phyloP scores from a whole-genome alignment of 53 echinoderm and acorn worm species.

The Echinometra lucunter region DNA sequence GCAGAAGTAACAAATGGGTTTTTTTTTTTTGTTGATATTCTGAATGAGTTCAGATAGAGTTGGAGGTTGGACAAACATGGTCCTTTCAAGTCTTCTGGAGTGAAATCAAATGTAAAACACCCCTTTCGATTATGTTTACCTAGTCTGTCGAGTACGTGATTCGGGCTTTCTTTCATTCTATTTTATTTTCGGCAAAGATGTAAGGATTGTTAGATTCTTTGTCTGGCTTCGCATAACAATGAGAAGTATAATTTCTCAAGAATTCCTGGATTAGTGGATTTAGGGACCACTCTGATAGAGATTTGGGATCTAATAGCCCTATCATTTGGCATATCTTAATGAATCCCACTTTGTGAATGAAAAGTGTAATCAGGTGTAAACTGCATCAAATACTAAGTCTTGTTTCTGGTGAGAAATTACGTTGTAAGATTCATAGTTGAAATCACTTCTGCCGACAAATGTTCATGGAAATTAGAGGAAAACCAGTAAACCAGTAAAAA shows the following conservation, averaged over 20 bases:
- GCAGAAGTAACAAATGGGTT: slow-evolving; percentile 32
- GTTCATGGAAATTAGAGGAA: too few relatives aligned
- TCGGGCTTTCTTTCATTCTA: background rate
- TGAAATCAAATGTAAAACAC: slow-evolving; percentile 32
- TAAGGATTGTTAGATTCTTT: background rate
- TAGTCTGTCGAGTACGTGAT: background rate
- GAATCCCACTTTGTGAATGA: background rate
- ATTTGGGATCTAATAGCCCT: background rate
- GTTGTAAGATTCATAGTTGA: too few relatives aligned
- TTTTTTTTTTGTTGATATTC: background rate
- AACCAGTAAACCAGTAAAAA: too few relatives aligned
- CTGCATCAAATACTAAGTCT: background rate
- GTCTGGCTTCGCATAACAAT: background rate
- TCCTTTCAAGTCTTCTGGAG: background rate
- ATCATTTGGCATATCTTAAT: background rate
- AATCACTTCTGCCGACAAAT: too few relatives aligned
- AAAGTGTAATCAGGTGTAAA: background rate
- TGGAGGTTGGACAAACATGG: background rate
- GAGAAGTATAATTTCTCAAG: background rate
- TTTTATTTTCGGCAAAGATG: slow-evolving; percentile 37
- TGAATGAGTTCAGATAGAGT: background rate
- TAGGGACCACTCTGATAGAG: background rate
- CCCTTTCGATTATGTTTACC: slow-evolving; percentile 12
- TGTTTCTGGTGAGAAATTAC: too few relatives aligned
- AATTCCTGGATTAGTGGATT: background rate